phyloP scores from a whole-genome alignment of 2,888 invertebrate species.

The Eupeodes luniger region DNA sequence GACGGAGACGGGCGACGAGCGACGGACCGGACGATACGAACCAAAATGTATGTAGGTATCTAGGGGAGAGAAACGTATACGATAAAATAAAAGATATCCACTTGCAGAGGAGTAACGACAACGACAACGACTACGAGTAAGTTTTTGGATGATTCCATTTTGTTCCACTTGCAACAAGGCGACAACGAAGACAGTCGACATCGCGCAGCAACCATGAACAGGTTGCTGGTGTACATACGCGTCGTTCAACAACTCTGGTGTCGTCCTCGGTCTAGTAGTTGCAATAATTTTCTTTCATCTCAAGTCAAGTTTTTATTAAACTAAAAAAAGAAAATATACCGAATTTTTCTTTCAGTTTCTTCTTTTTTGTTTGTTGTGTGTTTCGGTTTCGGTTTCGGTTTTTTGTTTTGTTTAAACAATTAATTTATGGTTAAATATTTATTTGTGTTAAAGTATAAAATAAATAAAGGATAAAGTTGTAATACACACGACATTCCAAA shows the following conservation, averaged over 20 bases:
- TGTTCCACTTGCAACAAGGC: slow-evolving; percentile 73
- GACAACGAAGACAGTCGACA: slow-evolving; percentile 71
- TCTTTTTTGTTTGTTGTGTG: slow-evolving; percentile 37
- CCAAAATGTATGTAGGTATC: slow-evolving; percentile 21
- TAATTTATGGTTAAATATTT: slow-evolving; percentile 19
- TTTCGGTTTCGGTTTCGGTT: slow-evolving; percentile 21
- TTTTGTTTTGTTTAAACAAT: slow-evolving; percentile 27
- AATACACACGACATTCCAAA: not conserved
- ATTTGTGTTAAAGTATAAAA: slow-evolving; percentile 36
- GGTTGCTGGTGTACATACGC: slow-evolving; percentile 75
- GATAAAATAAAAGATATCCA: slow-evolving; percentile 9
- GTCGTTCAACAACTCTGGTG: slow-evolving; percentile 62
- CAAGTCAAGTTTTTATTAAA: slow-evolving; percentile 54
- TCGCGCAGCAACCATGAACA: slow-evolving; percentile 77
- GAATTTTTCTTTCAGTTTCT: slow-evolving; percentile 28
- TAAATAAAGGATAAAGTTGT: not conserved
- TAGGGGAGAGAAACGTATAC: slow-evolving; percentile 53
- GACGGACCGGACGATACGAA: not conserved
- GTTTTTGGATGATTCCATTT: slow-evolving; percentile 63
- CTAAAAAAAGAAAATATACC: not conserved
- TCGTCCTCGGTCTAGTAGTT: slow-evolving; percentile 64
- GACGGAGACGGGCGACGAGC: not conserved
- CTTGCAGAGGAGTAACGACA: slow-evolving; percentile 27
- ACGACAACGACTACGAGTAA: not conserved
- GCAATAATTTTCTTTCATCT: slow-evolving; percentile 42